Base-by-base conservation (phyloP, 2,113 vertebrate genomes). In the Circaetus cinerascens region DNA sequence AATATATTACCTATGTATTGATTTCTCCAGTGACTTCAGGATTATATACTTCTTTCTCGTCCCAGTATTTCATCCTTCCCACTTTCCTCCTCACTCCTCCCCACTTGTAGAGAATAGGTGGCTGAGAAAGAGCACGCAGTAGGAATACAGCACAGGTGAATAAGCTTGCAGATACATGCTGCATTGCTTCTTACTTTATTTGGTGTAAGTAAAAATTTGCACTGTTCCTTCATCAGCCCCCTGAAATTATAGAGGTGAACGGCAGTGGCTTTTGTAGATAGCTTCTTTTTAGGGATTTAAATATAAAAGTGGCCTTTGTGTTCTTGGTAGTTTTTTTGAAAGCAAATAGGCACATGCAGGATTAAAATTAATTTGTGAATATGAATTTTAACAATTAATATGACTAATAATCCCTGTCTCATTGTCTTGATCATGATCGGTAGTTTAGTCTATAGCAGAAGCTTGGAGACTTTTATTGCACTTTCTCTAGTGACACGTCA, bases 361-460 rank as follows among this genome's bases (percentile, higher is more conserved):
- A 94, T 93, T 86, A 95, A 90, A 93, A 95, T 38, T 45, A 87
- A 77, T 93, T 95, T 95, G 23, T 74, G 69, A 73, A 46, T 82
- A 50, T 55, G 55, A 90, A 83, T 88, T 86, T 41, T 86, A 90
- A 67, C 38, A 69, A 86, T 86, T 63, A 80, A 48, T 60, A 82
- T 63, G 60, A 90, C 56, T 72, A 79, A 95, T 91, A 93, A 71
- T 85, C 23, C 25, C 46, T 90, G 66, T 87, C 59, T n/a, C 60
- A 53, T 27, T 96, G 45, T 66, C 81, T 79, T 90, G 74, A 79
- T 94, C 53, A 69, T 4, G 10, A 91, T 73, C 50, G 55, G 36
- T 67, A 82, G 69, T 84, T 92, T 76, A 50, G 45, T 51, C 41
- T 88, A 4, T 32, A 88, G 66, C 50, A 95, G 69, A 79, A 88